These are phyloP conservation scores for Oryzias woworae DNA, from an alignment of 2,113 vertebrate species.

Conservation along the genomic window DNA sequence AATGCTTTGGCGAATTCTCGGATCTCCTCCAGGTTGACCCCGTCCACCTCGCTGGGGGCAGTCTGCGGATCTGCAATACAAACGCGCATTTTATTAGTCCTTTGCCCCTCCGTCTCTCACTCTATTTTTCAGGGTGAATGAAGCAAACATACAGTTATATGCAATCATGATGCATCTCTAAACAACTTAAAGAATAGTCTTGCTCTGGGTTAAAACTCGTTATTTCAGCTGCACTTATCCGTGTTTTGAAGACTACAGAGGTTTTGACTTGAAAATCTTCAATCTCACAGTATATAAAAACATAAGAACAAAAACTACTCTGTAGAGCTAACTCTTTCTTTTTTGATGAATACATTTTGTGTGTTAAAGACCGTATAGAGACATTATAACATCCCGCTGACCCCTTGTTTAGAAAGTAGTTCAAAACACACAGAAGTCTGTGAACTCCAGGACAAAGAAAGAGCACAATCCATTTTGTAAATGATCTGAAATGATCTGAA, in stretches of 20 bases:
- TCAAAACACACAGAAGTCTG: constrained; percentile 2
- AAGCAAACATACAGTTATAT: constrained; percentile 32
- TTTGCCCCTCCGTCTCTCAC: constrained; percentile 24
- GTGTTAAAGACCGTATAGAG: constrained; percentile 32
- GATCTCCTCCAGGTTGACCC: constrained; percentile 99
- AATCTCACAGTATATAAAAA: constrained; percentile 28
- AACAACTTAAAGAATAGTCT: constrained; percentile 24
- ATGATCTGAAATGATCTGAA: constrained; percentile 28
- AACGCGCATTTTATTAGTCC: constrained; percentile 53
- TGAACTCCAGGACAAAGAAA: no score
- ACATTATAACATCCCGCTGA: constrained; percentile 37
- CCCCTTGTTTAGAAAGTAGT: constrained; percentile 14
- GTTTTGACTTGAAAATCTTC: constrained; percentile 25
- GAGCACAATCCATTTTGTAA: background rate
- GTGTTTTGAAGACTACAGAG: constrained; percentile 39
- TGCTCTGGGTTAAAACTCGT: constrained; percentile 45
- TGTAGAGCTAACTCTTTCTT: constrained; percentile 8
- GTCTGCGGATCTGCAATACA: constrained; percentile 91
- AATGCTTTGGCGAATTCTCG: constrained; percentile 99
- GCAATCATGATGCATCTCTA: constrained; percentile 27
- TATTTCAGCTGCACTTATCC: constrained; percentile 30
- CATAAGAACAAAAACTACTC: constrained; percentile 20
- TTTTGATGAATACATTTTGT: constrained; percentile 9
- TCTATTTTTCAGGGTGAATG: constrained; percentile 49
- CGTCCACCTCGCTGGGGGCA: constrained; percentile 95